Base-by-base conservation (phyloP, 2,888 invertebrate genomes). In the Plemyria rubiginata region DNA sequence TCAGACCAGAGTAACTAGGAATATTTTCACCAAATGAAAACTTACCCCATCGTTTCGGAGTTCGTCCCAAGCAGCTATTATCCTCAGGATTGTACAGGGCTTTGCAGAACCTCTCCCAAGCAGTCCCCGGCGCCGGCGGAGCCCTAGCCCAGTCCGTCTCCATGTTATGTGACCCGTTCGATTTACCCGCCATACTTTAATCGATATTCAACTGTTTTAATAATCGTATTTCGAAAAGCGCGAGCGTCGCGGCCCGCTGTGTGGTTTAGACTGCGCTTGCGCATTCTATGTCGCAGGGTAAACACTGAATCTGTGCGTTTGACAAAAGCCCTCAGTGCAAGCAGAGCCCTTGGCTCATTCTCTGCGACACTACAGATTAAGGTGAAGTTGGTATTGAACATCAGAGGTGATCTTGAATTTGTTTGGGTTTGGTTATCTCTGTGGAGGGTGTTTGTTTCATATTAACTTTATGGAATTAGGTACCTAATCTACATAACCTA, bases 11-110 rank as follows among this genome's bases (percentile, higher is more conserved):
- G 3, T 22, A 22, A 22, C 46, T 51, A n/a, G 1, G n/a, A n/a
- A 40, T 40, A 12, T 11, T 16, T 45, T 11, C 16, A 16, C 16
- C 5, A 43, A 15, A 9, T 16, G 16, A 16, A 67, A 67, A 80
- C 91, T 87, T 70, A 92, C 92, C 92, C 92, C 92, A 92, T 82
- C 90, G 72, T 61, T 88, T 88, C 36, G 90, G 82, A 45, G 92
- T 92, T 16, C 92, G 74, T 32, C 92, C 92, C 28, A 91, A 76
- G 65, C 90, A 83, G 74, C 89, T 90, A 6, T 85, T 84, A 13
- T 92, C 91, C 0, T 86, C 84, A 6, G 84, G 84, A 65, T 92
- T 83, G 68, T 92, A 92, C 43, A 91, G 78, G 0, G 81, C 79
- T 54, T 79, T 84, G 8, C 78, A 76, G 0, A 85, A 62, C 50